Evolutionary conservation across 37 sponge, comb jelly and placozoan species (phyloP).

Genomic region (Chondrilla cf. caribensis): DNA sequence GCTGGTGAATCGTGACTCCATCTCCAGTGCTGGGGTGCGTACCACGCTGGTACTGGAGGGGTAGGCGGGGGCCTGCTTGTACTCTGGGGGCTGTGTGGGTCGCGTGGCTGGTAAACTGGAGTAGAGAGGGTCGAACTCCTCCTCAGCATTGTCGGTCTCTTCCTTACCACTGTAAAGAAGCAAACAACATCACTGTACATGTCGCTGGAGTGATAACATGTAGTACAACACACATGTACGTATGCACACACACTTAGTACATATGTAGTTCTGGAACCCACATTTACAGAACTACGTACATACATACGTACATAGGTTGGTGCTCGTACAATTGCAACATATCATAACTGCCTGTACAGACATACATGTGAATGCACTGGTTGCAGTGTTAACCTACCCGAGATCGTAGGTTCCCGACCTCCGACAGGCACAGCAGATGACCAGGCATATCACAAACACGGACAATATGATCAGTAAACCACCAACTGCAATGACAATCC

Average conservation of each 20-base stretch:
- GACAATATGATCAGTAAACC: conserved; percentile 20
- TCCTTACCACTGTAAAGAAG: neutral
- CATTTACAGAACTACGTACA: too few species aligned
- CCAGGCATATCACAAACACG: conserved; percentile 25
- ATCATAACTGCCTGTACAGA: too few species aligned
- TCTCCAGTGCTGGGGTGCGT: neutral
- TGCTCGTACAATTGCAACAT: too few species aligned
- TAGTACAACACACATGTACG: neutral
- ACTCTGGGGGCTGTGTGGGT: conserved; percentile 56
- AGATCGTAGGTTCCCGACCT: conserved; percentile 12
- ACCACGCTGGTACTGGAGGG: conserved; percentile 7
- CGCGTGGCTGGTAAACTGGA: conserved; percentile 57
- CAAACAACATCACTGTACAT: neutral
- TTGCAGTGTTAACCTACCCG: neutral
- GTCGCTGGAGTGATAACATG: neutral
- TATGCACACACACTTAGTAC: too few species aligned
- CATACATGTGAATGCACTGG: too few species aligned
- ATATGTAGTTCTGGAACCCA: too few species aligned
- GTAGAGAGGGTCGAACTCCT: conserved; percentile 57
- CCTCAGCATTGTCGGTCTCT: conserved; percentile 18
- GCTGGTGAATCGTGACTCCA: neutral
- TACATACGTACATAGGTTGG: too few species aligned
- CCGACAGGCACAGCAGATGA: conserved; percentile 5
- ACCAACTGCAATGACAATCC: conserved; percentile 28
- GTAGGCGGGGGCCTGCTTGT: conserved; percentile 65